A percentile compares a stretch with the other conserved stretches of the same genome.
Evolutionary conservation across 2,888 invertebrate genomes (phyloP).

Genomic region (Pollenia angustigena): DNA sequence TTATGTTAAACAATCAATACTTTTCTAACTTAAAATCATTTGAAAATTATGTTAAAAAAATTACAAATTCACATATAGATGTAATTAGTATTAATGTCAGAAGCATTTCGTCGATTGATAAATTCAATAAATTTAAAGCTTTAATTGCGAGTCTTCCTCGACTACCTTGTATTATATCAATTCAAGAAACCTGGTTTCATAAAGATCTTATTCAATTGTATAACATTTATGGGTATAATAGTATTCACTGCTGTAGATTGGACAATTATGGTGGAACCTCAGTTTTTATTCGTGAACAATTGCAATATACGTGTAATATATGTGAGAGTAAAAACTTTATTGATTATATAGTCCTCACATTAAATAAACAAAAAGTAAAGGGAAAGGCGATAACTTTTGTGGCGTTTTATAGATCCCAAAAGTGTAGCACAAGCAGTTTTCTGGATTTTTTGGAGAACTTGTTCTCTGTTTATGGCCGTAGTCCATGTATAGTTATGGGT

Average conservation of each 20-base stretch:
- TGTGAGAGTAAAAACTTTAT: not conserved
- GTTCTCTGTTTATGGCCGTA: no score
- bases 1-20: not conserved
- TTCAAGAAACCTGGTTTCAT: constrained; percentile 16
- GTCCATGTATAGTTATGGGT: not conserved
- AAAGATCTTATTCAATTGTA: not conserved
- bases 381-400: no score
- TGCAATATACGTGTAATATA: not conserved
- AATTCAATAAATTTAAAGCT: constrained; percentile 35
- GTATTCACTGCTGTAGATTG: constrained; percentile 1
- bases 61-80: not conserved
- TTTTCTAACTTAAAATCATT: not conserved
- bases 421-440: no score
- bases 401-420: no score
- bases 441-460: no score
- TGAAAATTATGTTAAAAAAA: not conserved
- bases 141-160: not conserved
- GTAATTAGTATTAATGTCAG: constrained; percentile 8
- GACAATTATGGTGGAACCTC: not conserved
- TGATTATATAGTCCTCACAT: not conserved
- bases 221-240: not conserved
- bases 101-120: constrained; percentile 15
- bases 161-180: not conserved
- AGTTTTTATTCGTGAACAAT: not conserved
- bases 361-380: not conserved